These are phyloP conservation scores for Brachyptera putata DNA, from an alignment of 2,888 invertebrate genomes.

Conservation along the genomic window DNA sequence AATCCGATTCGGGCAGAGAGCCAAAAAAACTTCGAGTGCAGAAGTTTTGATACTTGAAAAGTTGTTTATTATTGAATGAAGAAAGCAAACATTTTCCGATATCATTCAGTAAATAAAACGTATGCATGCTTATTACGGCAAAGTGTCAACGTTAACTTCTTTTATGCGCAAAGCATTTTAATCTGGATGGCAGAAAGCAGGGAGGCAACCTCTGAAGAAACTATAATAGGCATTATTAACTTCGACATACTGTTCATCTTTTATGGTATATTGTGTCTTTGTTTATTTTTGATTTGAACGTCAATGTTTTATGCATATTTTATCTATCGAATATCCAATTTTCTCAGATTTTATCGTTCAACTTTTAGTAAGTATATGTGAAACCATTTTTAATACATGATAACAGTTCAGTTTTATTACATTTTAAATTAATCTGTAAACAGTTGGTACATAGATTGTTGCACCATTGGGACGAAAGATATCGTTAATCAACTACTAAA, in stretches of 20 bases:
- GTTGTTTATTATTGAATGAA: conserved; percentile 19
- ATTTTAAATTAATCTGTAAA: too few species aligned
- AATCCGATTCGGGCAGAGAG: conserved; percentile 14
- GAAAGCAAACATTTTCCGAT: conserved; percentile 13
- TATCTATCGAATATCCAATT: too few species aligned
- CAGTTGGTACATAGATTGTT: too few species aligned
- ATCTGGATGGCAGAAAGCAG: too few species aligned
- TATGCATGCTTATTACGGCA: background rate
- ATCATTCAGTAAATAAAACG: conserved; percentile 1
- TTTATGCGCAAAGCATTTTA: background rate
- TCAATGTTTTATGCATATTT: too few species aligned
- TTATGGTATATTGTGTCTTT: too few species aligned
- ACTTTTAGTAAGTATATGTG: background rate
- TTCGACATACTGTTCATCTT: too few species aligned
- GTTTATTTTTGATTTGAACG: too few species aligned
- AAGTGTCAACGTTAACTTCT: background rate
- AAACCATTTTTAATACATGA: background rate
- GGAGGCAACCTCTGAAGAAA: too few species aligned
- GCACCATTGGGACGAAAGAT: too few species aligned
- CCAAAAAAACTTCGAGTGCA: conserved; percentile 16
- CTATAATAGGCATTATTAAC: too few species aligned
- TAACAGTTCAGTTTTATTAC: background rate
- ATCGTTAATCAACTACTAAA: too few species aligned
- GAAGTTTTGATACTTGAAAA: conserved; percentile 22
- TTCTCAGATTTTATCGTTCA: background rate